Percentiles rank a stretch among this genome's conserved stretches.
These are phyloP conservation scores for Loris lydekkerianus DNA, from an alignment of 2,797 vertebrate genomes.

Conservation along the genomic window DNA sequence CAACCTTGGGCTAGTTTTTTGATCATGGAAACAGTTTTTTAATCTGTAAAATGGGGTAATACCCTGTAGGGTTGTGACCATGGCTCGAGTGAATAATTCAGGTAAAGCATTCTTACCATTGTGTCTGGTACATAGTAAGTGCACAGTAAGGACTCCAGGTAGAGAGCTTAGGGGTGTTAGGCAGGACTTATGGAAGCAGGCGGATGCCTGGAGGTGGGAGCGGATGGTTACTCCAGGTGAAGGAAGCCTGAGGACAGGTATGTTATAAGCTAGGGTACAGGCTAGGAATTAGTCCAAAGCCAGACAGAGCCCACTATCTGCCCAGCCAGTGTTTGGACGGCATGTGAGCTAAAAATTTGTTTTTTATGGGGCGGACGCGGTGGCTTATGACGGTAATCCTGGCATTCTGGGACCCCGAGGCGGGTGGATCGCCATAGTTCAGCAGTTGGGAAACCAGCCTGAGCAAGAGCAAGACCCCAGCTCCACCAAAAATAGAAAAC, in stretches of 20 bases:
- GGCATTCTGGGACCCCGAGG: no score
- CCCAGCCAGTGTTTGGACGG: background rate
- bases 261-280: background rate
- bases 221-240: background rate
- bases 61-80: background rate
- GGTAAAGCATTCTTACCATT: background rate
- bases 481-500: no score
- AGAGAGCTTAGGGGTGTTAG: background rate
- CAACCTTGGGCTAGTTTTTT: constrained; percentile 64
- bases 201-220: background rate
- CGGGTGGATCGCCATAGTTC: no score
- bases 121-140: background rate
- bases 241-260: background rate
- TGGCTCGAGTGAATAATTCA: background rate
- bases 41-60: constrained; percentile 37
- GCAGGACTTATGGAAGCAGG: background rate
- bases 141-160: background rate
- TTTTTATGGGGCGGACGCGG: no score
- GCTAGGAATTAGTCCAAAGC: background rate
- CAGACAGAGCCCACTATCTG: background rate
- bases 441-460: no score
- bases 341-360: background rate
- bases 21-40: background rate
- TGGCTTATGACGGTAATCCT: no score
- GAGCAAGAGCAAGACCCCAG: no score